Evolutionary conservation across 2,888 invertebrate species (phyloP).

Genomic region (Dryobota labecula): DNA sequence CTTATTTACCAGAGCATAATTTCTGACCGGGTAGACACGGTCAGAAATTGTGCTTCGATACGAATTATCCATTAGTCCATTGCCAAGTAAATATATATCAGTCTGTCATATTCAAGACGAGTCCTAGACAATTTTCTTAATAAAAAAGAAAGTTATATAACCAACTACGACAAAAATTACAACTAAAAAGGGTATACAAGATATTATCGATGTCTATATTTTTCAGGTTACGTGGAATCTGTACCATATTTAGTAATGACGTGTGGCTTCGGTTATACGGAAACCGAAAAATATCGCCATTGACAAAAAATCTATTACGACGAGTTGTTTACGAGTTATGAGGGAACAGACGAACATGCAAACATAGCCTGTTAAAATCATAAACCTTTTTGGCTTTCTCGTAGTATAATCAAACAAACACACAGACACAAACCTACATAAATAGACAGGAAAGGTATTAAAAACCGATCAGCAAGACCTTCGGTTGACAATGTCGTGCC

Average conservation of each 20-base stretch:
- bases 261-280: background rate
- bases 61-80: background rate
- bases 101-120: background rate
- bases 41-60: too few species aligned
- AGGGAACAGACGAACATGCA: background rate
- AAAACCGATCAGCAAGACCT: constrained; percentile 53
- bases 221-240: background rate
- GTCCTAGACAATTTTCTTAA: background rate
- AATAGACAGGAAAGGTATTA: constrained; percentile 45
- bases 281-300: background rate
- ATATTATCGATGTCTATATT: too few species aligned
- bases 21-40: too few species aligned
- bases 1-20: too few species aligned
- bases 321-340: background rate
- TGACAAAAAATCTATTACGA: background rate
- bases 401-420: constrained; percentile 14
- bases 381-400: background rate
- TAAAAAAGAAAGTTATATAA: background rate
- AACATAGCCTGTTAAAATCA: background rate
- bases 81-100: background rate
- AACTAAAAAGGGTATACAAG: background rate
- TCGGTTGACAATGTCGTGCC: constrained; percentile 49
- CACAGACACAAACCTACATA: background rate
- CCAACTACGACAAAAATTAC: background rate
- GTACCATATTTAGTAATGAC: background rate